Percentiles rank a stretch among this genome's conserved stretches.
These are phyloP conservation scores for Heliconius charithonia DNA, from an alignment of 2,888 invertebrate genomes.

Conservation along the genomic window DNA sequence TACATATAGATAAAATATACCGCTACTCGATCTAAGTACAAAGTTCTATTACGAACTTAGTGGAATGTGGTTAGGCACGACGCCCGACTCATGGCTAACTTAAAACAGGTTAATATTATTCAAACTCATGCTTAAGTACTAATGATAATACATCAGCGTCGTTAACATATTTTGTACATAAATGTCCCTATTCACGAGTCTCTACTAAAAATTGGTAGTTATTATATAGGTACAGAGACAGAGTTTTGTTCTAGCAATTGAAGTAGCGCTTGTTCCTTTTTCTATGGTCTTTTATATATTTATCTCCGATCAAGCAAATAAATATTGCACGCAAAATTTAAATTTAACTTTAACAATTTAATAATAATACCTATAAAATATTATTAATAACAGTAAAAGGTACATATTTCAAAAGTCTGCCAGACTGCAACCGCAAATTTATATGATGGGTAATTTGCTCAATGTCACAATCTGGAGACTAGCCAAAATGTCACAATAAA, in stretches of 20 bases:
- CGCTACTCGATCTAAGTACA: conserved; percentile 52
- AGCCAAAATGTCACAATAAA: conserved; percentile 79
- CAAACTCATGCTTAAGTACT: conserved; percentile 56
- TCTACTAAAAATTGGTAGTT: conserved; percentile 33
- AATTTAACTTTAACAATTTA: neutral
- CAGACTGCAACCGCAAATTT: conserved; percentile 47
- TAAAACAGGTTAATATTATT: conserved; percentile 64
- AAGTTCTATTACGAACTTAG: conserved; percentile 58
- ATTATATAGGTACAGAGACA: conserved; percentile 24
- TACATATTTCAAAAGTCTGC: conserved; percentile 37
- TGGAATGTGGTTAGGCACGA: conserved; percentile 65
- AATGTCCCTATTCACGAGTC: conserved; percentile 42
- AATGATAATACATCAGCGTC: conserved; percentile 52
- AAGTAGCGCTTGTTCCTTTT: conserved; percentile 62
- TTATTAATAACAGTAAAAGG: conserved; percentile 2
- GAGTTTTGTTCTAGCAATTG: conserved; percentile 55
- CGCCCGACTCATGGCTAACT: conserved; percentile 57
- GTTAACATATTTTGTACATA: conserved; percentile 51
- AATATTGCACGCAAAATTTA: neutral
- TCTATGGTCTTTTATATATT: conserved; percentile 48
- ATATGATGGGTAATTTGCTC: conserved; percentile 64
- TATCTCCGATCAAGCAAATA: neutral
- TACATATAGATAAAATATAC: conserved; percentile 49
- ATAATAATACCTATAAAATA: neutral
- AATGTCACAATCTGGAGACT: conserved; percentile 71